Percentiles rank a stretch among this genome's conserved stretches.
Evolutionary conservation across 2,888 invertebrate species (phyloP).

Genomic region (Arrhopalites spinosus): DNA sequence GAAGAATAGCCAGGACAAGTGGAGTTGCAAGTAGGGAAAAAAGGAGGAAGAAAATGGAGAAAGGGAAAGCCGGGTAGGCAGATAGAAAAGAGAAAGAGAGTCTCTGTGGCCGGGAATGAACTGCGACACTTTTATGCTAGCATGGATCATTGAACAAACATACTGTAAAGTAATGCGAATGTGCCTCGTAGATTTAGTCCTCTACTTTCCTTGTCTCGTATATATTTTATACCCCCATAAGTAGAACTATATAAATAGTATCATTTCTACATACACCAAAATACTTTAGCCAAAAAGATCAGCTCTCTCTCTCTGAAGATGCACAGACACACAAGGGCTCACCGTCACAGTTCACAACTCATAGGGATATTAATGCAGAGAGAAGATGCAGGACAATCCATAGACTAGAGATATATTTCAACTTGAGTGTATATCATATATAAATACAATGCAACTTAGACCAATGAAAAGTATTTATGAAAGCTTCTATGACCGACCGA

Average conservation of each 20-base stretch:
- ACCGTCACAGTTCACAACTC: background rate
- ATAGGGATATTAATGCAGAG: background rate
- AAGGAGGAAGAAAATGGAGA: background rate
- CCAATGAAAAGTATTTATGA: no score
- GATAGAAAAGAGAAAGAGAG: background rate
- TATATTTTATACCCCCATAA: background rate
- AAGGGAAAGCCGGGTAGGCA: background rate
- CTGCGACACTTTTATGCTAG: slow-evolving; percentile 55
- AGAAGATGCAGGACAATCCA: background rate
- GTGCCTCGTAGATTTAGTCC: slow-evolving; percentile 25
- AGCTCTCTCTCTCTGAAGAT: background rate
- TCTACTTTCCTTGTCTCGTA: slow-evolving; percentile 28
- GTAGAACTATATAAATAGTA: no score
- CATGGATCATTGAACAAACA: slow-evolving; percentile 55
- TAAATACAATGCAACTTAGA: no score
- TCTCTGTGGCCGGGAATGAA: slow-evolving; percentile 42
- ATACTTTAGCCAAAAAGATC: background rate
- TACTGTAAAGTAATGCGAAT: slow-evolving; percentile 38
- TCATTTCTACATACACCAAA: background rate
- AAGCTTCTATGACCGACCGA: no score
- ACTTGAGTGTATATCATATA: no score
- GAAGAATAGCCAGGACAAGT: background rate
- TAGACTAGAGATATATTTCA: no score
- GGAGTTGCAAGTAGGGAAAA: background rate
- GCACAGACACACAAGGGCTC: background rate